Base-by-base conservation (phyloP, 2,797 vertebrate species). In the Pempheris klunzingeri region DNA sequence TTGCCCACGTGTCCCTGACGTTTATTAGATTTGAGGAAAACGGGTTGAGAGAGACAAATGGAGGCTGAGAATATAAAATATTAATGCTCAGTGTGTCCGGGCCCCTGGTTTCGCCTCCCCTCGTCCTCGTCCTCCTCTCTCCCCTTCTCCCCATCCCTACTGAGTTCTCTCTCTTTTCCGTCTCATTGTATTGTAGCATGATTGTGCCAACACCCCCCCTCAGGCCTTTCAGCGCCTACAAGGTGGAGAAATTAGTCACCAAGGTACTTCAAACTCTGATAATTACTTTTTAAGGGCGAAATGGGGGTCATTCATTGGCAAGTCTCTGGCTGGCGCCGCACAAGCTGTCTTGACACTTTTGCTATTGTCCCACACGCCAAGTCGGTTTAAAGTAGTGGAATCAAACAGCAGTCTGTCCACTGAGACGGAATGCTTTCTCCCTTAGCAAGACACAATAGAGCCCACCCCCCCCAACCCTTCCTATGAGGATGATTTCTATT, bases 51-150 rank as follows among this genome's bases (percentile, higher is more conserved):
- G 67, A 83, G 82, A 88, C 77, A 87, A 91, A 91, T 87, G 81
- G 70, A 86, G 83, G 75, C 73, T 34, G 44, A 64, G 41, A 34
- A 53, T 54, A 63, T 91, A 30, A 88, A 91, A 87, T 91, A 92
- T 91, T 82, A 80, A 92, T 89, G 71, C 78, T 74, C 76, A 78
- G 78, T 82, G 75, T 90, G 88, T 89, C 64, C 80, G 54, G 65
- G 26, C 64, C 71, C 53, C 32, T 61, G 3, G 11, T 62, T 83
- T 74, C 61, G 76, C 65, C 60, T 66, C 43, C 71, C 36, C 17
- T 44, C 4, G 4, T 50, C 36, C 17, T 44, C 4, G 4, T 50
- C 49, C 30, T 44, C 30, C 38, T 69, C n/a, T n/a, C 11, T 24
- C 44, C 22, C 24, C 20, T 26, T 17, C 60, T 54, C 32, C 44